These are phyloP conservation scores for Arvicanthis niloticus DNA, from an alignment of 2,113 vertebrate species.

Conservation along the genomic window DNA sequence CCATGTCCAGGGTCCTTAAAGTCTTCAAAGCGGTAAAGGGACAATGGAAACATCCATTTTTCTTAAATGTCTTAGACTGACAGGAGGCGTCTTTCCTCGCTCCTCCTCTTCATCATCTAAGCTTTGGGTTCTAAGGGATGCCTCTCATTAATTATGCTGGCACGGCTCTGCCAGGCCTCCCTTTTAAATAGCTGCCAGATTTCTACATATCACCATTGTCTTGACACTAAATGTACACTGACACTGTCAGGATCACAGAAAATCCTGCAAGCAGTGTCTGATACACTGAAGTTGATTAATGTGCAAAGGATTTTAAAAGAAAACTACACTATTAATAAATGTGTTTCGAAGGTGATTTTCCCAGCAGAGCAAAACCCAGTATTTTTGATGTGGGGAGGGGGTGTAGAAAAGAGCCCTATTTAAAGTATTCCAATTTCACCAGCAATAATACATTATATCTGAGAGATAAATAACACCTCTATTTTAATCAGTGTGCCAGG, in stretches of 20 bases:
- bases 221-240: slow-evolving; percentile 50
- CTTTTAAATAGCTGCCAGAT: slow-evolving; percentile 64
- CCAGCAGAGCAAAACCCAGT: slow-evolving; percentile 26
- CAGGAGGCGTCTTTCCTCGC: slow-evolving; percentile 70
- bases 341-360: neutral
- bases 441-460: neutral
- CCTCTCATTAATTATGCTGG: slow-evolving; percentile 75
- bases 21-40: slow-evolving; percentile 57
- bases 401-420: neutral
- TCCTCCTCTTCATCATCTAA: neutral
- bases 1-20: slow-evolving; percentile 62
- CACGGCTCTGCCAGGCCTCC: slow-evolving; percentile 27
- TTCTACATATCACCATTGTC: slow-evolving; percentile 57
- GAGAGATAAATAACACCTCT: neutral
- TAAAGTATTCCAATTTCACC: slow-evolving; percentile 37
- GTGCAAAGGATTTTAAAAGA: neutral
- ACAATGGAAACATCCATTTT: slow-evolving; percentile 32
- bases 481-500: neutral
- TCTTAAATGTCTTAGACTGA: slow-evolving; percentile 70
- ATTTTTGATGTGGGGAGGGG: neutral
- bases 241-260: slow-evolving; percentile 67
- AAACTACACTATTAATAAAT: neutral
- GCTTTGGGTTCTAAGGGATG: slow-evolving; percentile 13
- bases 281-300: slow-evolving; percentile 35
- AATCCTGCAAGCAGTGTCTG: slow-evolving; percentile 41